Conservation (phyloP, 2,113 vertebrate species). For the Apaloderma vittatum region DNA sequence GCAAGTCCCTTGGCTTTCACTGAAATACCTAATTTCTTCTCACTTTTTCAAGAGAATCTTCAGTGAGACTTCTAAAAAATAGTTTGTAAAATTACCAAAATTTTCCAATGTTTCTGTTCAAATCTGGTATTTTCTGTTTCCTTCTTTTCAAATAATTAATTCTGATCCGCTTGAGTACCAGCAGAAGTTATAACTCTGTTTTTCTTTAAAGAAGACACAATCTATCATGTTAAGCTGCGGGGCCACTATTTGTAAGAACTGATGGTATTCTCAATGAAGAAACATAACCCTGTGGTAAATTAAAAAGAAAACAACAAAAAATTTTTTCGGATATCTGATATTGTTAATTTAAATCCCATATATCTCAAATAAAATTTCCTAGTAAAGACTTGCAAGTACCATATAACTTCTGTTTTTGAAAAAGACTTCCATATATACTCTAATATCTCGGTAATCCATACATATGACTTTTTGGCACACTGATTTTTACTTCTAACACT, state of each 20-base stretch:
- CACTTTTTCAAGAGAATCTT: background rate
- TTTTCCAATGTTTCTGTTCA: background rate
- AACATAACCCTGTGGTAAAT: slow-evolving; percentile 41
- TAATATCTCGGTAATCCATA: background rate
- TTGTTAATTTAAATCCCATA: background rate
- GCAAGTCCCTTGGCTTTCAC: background rate
- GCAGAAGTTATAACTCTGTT: background rate
- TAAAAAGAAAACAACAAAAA: slow-evolving; percentile 63
- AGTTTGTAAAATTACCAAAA: background rate
- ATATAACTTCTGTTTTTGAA: slow-evolving; percentile 27
- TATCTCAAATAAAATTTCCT: background rate
- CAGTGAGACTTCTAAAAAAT: background rate
- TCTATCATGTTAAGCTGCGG: background rate
- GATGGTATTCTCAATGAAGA: slow-evolving; percentile 45
- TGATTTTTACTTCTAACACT: slow-evolving; percentile 52
- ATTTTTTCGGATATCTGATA: background rate
- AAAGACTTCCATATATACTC: background rate
- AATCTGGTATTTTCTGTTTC: slow-evolving; percentile 13
- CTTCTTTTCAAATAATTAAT: background rate
- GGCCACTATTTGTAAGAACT: slow-evolving; percentile 13
- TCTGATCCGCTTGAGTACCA: background rate
- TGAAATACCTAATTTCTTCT: background rate
- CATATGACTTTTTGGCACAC: background rate
- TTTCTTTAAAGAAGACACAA: background rate
- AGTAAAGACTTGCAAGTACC: slow-evolving; percentile 16